Evolutionary conservation across 2,797 vertebrate genomes (phyloP).

Genomic region (Bradypus variegatus): DNA sequence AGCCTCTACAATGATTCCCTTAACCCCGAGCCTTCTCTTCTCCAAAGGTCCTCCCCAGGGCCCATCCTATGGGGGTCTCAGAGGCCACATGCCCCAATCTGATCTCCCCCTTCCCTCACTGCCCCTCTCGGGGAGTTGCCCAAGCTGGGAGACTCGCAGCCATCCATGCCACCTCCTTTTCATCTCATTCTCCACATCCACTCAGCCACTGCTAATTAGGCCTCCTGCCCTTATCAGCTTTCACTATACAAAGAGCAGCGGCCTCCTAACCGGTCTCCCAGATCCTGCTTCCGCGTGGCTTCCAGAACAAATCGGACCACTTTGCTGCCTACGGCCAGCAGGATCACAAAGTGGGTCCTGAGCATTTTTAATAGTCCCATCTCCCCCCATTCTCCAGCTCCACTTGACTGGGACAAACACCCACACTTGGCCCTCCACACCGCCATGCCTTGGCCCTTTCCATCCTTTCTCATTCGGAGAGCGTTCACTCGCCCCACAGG

Average conservation of each 20-base stretch:
- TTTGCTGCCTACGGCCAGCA: neutral
- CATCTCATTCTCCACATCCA: neutral
- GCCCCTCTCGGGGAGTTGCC: no score
- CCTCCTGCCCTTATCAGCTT: neutral
- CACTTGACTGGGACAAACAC: neutral
- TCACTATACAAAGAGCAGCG: neutral
- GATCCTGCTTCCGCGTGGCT: neutral
- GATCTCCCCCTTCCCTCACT: neutral
- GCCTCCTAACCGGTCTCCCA: neutral
- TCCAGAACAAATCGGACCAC: neutral
- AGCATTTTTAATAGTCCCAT: neutral
- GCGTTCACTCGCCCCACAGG: neutral
- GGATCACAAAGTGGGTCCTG: neutral
- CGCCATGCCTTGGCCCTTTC: neutral
- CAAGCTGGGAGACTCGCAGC: neutral
- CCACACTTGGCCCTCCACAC: neutral
- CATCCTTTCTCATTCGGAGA: neutral
- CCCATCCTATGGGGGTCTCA: neutral
- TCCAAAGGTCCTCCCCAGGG: neutral
- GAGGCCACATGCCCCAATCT: neutral
- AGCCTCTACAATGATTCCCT: neutral
- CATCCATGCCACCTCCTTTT: neutral
- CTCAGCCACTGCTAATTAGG: neutral
- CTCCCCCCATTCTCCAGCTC: neutral
- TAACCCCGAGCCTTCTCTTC: neutral